Percentiles rank a stretch among this genome's conserved stretches.
phyloP scores from a whole-genome alignment of 2,888 invertebrate species.

The Callimorpha dominula region DNA sequence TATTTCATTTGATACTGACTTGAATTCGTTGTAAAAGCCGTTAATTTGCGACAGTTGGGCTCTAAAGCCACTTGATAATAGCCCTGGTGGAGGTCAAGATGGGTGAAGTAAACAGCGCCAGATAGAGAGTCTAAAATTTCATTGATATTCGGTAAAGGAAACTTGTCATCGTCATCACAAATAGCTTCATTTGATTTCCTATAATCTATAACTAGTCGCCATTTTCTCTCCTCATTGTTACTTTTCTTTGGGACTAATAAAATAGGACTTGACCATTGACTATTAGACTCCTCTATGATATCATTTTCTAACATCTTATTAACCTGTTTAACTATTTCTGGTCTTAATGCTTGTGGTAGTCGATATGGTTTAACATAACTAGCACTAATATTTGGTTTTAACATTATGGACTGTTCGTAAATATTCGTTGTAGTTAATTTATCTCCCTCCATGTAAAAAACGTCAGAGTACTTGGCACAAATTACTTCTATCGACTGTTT shows the following conservation, averaged over 20 bases:
- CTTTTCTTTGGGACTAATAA: constrained; percentile 9
- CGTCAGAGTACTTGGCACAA: too few species aligned
- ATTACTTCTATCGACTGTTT: too few species aligned
- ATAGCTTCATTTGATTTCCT: constrained; percentile 2
- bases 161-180: constrained; percentile 5
- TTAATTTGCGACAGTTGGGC: neutral
- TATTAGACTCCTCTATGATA: neutral
- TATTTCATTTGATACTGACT: constrained; percentile 5
- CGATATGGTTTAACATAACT: constrained; percentile 10
- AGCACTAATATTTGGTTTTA: neutral
- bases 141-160: constrained; percentile 9
- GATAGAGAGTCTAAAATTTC: constrained; percentile 13
- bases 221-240: neutral
- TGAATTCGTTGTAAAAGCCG: neutral
- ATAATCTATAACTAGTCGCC: constrained; percentile 13
- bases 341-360: constrained; percentile 1
- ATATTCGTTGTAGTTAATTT: constrained; percentile 4
- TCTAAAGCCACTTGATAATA: neutral
- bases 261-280: constrained; percentile 5
- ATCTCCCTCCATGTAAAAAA: neutral
- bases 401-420: neutral
- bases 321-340: too few species aligned
- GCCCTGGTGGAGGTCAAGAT: neutral
- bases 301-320: too few species aligned
- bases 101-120: constrained; percentile 3